Evolutionary conservation across 2,888 invertebrate species (phyloP).

Genomic region (Cryptus viduatorius): DNA sequence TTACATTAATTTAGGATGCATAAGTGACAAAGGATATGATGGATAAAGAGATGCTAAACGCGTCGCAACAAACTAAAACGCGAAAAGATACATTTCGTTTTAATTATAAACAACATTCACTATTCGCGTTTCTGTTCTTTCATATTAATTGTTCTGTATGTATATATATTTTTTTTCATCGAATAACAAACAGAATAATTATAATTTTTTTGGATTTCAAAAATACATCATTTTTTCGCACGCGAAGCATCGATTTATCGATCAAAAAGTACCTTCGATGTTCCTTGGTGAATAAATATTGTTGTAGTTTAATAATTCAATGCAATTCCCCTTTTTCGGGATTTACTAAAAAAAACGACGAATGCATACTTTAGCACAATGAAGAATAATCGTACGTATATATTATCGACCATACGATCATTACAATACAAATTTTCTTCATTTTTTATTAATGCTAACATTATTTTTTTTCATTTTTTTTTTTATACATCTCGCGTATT

Average conservation of each 20-base stretch:
- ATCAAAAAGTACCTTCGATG: conserved; percentile 2
- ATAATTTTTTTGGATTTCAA: neutral
- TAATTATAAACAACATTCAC: neutral
- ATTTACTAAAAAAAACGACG: neutral
- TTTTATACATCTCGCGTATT: neutral
- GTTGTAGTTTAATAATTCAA: neutral
- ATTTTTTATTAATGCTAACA: neutral
- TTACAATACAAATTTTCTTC: neutral
- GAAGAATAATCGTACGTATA: neutral
- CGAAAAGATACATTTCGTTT: neutral
- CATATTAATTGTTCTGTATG: neutral
- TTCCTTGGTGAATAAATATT: conserved; percentile 33
- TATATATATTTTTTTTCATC: neutral
- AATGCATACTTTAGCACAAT: neutral
- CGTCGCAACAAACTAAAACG: neutral
- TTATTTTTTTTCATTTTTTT: neutral
- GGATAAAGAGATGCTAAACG: neutral
- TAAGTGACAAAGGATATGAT: neutral
- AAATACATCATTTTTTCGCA: neutral
- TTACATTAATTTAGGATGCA: neutral
- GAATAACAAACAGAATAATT: neutral
- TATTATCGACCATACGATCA: neutral
- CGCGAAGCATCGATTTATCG: conserved; percentile 1
- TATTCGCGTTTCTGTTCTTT: neutral
- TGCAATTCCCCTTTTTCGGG: neutral